These are phyloP conservation scores for Lepidurus arcticus DNA, from an alignment of 1,140 invertebrate species.

Conservation along the genomic window DNA sequence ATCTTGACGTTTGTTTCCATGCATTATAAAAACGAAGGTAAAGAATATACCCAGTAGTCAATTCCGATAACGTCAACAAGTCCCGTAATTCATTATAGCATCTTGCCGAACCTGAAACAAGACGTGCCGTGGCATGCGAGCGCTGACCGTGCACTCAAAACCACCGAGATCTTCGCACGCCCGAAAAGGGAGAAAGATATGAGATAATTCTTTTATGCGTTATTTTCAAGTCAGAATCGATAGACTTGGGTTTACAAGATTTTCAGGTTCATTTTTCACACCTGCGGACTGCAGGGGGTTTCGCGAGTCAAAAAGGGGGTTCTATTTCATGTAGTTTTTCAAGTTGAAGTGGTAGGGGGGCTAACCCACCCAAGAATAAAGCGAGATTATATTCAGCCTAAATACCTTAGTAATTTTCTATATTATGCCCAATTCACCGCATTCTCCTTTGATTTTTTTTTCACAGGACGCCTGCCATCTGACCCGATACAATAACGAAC, in stretches of 20 bases:
- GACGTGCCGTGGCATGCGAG: not conserved
- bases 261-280: not conserved
- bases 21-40: not conserved
- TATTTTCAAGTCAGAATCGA: constrained; percentile 11
- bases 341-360: constrained; percentile 21
- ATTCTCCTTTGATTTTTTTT: not conserved
- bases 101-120: not conserved
- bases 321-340: constrained; percentile 4
- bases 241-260: not conserved
- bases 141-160: not conserved
- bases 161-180: not conserved
- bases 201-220: not conserved
- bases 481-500: not conserved
- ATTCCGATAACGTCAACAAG: constrained; percentile 5
- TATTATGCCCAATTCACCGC: not conserved
- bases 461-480: constrained; percentile 8
- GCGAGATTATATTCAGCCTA: constrained; percentile 13
- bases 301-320: not conserved
- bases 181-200: not conserved
- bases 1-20: not conserved
- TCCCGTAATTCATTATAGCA: not conserved
- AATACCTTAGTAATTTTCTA: constrained; percentile 20
- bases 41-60: not conserved
- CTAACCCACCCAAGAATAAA: constrained; percentile 10
- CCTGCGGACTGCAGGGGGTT: not conserved